Evolutionary conservation across 2,888 invertebrate genomes (phyloP), one percentile per base, ranked within the genome.

Genomic region (Norana najaformis): DNA sequence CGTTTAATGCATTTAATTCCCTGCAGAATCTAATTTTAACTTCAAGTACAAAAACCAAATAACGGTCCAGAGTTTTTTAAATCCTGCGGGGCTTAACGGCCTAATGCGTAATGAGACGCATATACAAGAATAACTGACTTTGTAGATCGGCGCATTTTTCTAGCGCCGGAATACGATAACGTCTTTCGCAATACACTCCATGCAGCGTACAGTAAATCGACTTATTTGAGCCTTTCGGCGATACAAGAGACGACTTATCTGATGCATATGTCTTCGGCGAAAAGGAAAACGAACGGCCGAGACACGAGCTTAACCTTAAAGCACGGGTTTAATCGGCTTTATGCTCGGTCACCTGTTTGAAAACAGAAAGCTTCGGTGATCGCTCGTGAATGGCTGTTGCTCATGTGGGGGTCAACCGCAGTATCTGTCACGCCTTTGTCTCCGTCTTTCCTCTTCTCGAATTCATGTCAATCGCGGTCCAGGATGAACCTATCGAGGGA

Each of bases 341-440:
- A 69, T n/a, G 69, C n/a, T n/a, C n/a, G 69, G n/a, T n/a, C 69
- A 69, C 69, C 69, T 69, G 69, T 69, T 69, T 69, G 69, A 69
- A 69, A 69, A 69, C n/a, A 69, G 69, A 69, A n/a, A 69, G 69
- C 69, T 69, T 47, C 13, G 23, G 3, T 69, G 69, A 69, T 53
- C 53, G 11, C 30, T 8, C 30, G n/a, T 69, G 69, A 53, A 69
- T n/a, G 69, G n/a, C 69, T 30, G n/a, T n/a, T 69, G 69, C 69
- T 69, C 53, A 69, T 69, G 30, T 69, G 30, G n/a, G 69, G n/a
- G 6, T 69, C 69, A 69, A 69, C 69, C 1, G 69, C 3, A n/a
- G 30, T n/a, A 69, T 69, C 30, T 69, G 69, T 69, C 69, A 69
- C 11, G 69, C n/a, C n/a, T 69, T 69, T 69, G 69, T 69, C 30